Percentiles rank a stretch among this genome's conserved stretches.
These are phyloP conservation scores for Platichthys flesus DNA, from an alignment of 2,113 vertebrate species.

Conservation along the genomic window DNA sequence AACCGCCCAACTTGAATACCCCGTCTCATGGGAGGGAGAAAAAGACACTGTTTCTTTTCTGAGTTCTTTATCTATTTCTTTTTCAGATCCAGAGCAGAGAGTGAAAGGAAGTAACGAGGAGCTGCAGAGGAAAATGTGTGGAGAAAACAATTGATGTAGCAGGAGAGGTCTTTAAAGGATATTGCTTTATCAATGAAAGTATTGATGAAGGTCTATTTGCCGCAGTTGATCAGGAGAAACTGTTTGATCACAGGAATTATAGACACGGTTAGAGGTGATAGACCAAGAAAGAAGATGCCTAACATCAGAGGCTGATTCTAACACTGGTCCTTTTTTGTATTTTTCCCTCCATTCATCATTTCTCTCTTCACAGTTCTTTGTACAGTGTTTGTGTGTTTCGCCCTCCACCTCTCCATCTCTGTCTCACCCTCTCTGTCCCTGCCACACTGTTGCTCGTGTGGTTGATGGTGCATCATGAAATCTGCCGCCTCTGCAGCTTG, in stretches of 20 bases:
- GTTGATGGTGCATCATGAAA: conserved; percentile 64
- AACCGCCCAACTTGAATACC: not conserved
- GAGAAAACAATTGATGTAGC: not conserved
- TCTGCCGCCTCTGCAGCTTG: conserved; percentile 57
- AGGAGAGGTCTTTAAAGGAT: conserved; percentile 23
- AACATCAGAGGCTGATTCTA: not conserved
- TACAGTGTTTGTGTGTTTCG: not conserved
- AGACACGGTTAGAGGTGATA: not conserved
- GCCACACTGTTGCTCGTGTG: conserved; percentile 32
- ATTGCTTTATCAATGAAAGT: conserved; percentile 16
- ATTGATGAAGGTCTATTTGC: conserved; percentile 31
- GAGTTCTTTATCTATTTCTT: not conserved
- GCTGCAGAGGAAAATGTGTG: too few species aligned
- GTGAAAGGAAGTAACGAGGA: not conserved
- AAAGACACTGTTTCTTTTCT: not conserved
- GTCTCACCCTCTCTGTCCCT: conserved; percentile 37
- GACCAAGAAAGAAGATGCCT: not conserved
- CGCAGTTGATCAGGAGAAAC: not conserved
- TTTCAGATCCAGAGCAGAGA: not conserved
- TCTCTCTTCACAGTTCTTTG: conserved; percentile 25
- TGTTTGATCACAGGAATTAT: conserved; percentile 31
- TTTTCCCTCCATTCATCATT: conserved; percentile 22
- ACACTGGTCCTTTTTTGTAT: not conserved
- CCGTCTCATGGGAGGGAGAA: not conserved
- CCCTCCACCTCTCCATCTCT: conserved; percentile 16